Base-by-base conservation (phyloP, 2,113 vertebrate genomes). In the Seriola aureovittata region DNA sequence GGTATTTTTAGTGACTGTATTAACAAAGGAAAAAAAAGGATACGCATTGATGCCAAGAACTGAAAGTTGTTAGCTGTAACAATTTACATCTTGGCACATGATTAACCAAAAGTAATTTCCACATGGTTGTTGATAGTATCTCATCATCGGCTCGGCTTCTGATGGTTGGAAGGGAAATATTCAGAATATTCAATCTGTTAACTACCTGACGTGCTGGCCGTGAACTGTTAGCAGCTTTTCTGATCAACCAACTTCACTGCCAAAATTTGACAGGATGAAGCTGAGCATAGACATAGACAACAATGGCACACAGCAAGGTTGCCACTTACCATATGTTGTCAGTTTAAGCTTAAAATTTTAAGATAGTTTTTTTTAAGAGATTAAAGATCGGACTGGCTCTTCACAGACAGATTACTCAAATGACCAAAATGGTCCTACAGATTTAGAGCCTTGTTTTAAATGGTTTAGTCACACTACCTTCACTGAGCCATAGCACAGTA, bases 1-100 rank as follows among this genome's bases (percentile, higher is more conserved):
- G 75, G 78, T 81, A 72, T 84, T 90, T 69, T 52, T 14, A 78
- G 32, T 69, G 75, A 78, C 64, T 82, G 57, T 55, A 57, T 73
- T 60, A 54, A 48, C 60, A 40, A 21, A 59, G 5, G 34, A 48
- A 70, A 13, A 14, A 50, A 29, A 58, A 29, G 29, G 5, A 29
- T 4, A 13, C 32, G 14, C 5, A 48, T 19, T 0, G 11, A 48
- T 84, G 75, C 66, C 75, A 85, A 52, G 14, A 66, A 73, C 11
- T 59, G 52, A 23, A 57, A 79, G 59, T 80, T 57, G 46, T 62
- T 70, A 62, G 44, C 78, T 67, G 40, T 4, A 19, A 38, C 46
- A 11, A 38, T 32, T 52, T 10, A 7, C 29, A 40, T 58, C 57
- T 72, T 84, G 73, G 74, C 74, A 67, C 34, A 29, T 0, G 16